Evolutionary conservation across 2,797 vertebrate genomes (phyloP).

Genomic region (Avahi laniger): DNA sequence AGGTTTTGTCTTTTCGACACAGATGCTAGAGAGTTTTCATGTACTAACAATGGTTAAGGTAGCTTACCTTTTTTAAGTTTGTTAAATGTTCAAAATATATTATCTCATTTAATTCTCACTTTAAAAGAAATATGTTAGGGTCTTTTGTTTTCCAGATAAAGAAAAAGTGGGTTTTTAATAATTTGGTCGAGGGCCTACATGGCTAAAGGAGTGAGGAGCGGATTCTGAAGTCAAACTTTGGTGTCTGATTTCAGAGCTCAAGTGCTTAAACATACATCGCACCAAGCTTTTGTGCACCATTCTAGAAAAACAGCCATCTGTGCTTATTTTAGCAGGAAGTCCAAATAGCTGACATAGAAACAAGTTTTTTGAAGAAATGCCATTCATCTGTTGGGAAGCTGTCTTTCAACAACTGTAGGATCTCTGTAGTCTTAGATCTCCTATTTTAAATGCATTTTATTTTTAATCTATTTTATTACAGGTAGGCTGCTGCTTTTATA

Average conservation of each 20-base stretch:
- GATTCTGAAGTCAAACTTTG: neutral
- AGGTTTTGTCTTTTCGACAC: neutral
- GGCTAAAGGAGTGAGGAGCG: neutral
- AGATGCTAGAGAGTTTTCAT: neutral
- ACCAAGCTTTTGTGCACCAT: neutral
- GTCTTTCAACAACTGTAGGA: neutral
- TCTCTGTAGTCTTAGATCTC: neutral
- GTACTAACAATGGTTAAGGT: neutral
- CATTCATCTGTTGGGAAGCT: neutral
- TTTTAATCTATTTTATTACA: slow-evolving; percentile 1
- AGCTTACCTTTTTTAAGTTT: neutral
- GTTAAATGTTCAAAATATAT: neutral
- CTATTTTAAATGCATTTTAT: neutral
- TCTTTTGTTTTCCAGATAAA: neutral
- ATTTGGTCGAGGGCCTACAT: neutral
- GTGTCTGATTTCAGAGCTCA: slow-evolving; percentile 15
- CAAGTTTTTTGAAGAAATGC: neutral
- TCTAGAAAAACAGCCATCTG: neutral
- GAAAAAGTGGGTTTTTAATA: neutral
- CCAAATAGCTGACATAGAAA: slow-evolving; percentile 10
- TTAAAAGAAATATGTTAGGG: neutral
- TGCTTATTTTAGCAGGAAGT: slow-evolving; percentile 14
- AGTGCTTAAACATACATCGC: neutral
- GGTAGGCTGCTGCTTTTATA: neutral
- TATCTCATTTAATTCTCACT: neutral